phyloP scores from a whole-genome alignment of 2,797 vertebrate genomes.

The Cheracebus regulus region DNA sequence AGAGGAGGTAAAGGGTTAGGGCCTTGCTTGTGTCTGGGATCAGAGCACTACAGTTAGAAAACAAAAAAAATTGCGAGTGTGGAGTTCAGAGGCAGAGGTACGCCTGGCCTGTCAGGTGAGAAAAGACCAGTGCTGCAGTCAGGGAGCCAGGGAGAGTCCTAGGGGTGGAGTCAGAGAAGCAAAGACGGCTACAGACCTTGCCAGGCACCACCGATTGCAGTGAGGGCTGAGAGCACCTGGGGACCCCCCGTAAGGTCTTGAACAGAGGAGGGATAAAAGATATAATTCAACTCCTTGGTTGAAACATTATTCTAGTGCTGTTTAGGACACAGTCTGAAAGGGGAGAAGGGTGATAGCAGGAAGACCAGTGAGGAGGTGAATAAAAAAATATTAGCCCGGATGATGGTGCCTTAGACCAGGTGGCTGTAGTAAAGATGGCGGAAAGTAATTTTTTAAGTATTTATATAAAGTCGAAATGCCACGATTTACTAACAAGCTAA shows the following conservation, averaged over 20 bases:
- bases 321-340: neutral
- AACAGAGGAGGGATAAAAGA: neutral
- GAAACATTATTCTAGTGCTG: neutral
- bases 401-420: neutral
- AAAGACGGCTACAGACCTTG: neutral
- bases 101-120: neutral
- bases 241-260: neutral
- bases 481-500: neutral
- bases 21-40: too few relatives aligned
- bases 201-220: rapidly evolving
- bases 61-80: neutral
- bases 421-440: neutral
- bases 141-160: neutral
- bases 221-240: neutral
- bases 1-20: neutral
- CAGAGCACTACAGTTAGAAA: too few relatives aligned
- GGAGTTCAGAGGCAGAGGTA: neutral
- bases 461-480: neutral
- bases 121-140: too few relatives aligned
- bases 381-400: neutral
- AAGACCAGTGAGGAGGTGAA: neutral
- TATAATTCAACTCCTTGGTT: neutral
- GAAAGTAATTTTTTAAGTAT: neutral
- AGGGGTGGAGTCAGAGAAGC: neutral
- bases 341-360: neutral